These are phyloP conservation scores for Calliphora vomitoria DNA, from an alignment of 2,888 invertebrate genomes.

Conservation along the genomic window DNA sequence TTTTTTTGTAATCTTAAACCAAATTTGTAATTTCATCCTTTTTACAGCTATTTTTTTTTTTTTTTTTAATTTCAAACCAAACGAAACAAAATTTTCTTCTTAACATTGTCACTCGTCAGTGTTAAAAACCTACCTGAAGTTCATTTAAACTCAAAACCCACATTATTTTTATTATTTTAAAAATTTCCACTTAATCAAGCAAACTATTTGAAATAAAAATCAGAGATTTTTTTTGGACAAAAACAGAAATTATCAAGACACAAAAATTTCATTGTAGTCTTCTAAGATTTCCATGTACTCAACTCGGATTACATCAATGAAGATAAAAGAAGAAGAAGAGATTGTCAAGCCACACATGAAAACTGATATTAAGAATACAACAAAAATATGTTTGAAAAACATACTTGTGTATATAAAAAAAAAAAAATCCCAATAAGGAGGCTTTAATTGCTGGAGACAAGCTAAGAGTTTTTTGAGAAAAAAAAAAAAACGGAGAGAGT, in stretches of 20 bases:
- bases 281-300: slow-evolving; percentile 69
- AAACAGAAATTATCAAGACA: slow-evolving; percentile 37
- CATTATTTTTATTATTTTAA: slow-evolving; percentile 7
- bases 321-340: background rate
- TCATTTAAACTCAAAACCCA: slow-evolving; percentile 19
- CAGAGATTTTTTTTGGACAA: slow-evolving; percentile 20
- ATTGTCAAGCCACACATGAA: slow-evolving; percentile 43
- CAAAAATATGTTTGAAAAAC: background rate
- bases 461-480: background rate
- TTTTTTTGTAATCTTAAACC: slow-evolving; percentile 65
- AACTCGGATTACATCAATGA: slow-evolving; percentile 69
- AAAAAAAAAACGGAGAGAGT: slow-evolving; percentile 20
- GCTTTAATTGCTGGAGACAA: slow-evolving; percentile 24
- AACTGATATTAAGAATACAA: slow-evolving; percentile 50
- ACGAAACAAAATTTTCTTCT: slow-evolving; percentile 51
- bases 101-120: slow-evolving; percentile 65
- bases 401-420: background rate
- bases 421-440: background rate
- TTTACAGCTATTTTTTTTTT: slow-evolving; percentile 60
- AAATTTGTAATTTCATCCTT: slow-evolving; percentile 66
- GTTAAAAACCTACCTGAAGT: slow-evolving; percentile 65
- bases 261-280: slow-evolving; percentile 57
- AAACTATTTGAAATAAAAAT: slow-evolving; percentile 44
- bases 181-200: slow-evolving; percentile 70
- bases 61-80: slow-evolving; percentile 21